phyloP scores from a whole-genome alignment of 2,797 vertebrate genomes.

The Cyclopterus lumpus region DNA sequence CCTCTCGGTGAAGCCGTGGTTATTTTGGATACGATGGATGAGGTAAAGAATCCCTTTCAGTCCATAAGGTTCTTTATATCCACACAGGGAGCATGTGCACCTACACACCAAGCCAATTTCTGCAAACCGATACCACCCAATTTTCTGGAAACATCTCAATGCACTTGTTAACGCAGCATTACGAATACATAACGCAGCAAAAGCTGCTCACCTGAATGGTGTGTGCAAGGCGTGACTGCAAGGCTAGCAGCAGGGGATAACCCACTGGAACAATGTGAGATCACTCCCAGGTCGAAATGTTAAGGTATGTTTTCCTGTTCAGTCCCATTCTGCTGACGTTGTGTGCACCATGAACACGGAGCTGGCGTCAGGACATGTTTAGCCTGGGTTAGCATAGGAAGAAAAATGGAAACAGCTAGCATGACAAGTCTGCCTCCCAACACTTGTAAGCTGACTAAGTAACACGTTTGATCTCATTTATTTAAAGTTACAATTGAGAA shows the following conservation, averaged over 20 bases:
- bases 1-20: background rate
- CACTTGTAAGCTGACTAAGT: too few species aligned
- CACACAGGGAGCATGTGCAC: background rate
- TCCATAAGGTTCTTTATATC: background rate
- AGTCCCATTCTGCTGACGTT: background rate
- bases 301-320: background rate
- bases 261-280: background rate
- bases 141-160: background rate
- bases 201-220: background rate
- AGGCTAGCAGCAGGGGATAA: background rate
- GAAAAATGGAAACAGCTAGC: too few species aligned
- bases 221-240: too few species aligned
- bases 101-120: background rate
- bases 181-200: background rate
- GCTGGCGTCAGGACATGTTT: background rate
- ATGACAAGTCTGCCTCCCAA: too few species aligned
- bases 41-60: background rate
- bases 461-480: too few species aligned
- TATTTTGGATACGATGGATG: background rate
- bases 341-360: background rate
- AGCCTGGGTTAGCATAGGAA: background rate
- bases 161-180: background rate
- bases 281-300: background rate
- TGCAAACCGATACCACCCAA: background rate
- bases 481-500: too few species aligned